Conservation (phyloP, 2,888 invertebrate genomes). For the Allolobophora icterica region DNA sequence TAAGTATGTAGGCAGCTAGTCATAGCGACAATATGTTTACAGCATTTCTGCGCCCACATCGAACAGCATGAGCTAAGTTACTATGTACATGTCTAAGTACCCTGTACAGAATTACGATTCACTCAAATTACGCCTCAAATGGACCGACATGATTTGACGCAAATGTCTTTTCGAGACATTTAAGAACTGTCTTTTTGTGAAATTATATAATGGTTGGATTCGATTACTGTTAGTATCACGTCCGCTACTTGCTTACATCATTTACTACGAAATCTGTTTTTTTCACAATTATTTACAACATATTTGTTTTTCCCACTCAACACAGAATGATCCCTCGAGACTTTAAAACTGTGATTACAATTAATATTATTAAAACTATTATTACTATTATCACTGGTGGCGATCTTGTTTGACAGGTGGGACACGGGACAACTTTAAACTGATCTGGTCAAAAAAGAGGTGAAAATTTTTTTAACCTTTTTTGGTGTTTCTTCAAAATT, state of each 20-base stretch:
- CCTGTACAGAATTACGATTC: slow-evolving; percentile 6
- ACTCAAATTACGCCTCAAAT: neutral
- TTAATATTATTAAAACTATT: no score
- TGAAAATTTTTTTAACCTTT: no score
- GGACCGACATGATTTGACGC: neutral
- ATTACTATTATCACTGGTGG: no score
- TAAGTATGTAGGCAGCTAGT: slow-evolving; percentile 10
- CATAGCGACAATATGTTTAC: neutral
- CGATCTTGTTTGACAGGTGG: no score
- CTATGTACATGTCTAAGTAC: neutral
- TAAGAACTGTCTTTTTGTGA: neutral
- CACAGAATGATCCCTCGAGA: no score
- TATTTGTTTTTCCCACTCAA: no score
- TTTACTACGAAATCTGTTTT: neutral
- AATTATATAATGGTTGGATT: neutral
- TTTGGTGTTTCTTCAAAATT: no score
- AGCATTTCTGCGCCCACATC: neutral
- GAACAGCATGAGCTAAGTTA: neutral
- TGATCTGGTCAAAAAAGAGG: no score
- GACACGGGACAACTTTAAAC: no score
- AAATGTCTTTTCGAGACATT: neutral
- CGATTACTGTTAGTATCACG: neutral
- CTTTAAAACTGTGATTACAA: no score
- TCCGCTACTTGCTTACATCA: neutral
- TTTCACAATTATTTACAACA: no score